These are phyloP conservation scores for Eupithecia vulgata DNA, from an alignment of 2,888 invertebrate species.

Conservation along the genomic window DNA sequence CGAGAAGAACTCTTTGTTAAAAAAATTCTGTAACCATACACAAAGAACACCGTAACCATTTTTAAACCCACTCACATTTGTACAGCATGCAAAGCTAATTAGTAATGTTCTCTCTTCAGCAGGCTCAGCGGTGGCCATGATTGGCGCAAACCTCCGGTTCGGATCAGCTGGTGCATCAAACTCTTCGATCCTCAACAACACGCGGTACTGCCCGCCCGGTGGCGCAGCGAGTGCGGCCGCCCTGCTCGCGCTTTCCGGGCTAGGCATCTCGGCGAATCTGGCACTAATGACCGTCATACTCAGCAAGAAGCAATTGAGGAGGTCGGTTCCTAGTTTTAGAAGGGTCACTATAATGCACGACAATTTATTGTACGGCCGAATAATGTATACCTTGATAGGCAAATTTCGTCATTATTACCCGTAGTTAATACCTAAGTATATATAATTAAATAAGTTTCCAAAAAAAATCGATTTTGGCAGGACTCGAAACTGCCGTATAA, in stretches of 20 bases:
- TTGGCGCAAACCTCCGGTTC: slow-evolving; percentile 90
- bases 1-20: too few relatives aligned
- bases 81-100: not conserved
- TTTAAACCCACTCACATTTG: too few relatives aligned
- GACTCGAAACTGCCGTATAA: too few relatives aligned
- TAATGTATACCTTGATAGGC: too few relatives aligned
- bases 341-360: too few relatives aligned
- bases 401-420: too few relatives aligned
- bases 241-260: slow-evolving; percentile 89
- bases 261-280: slow-evolving; percentile 92
- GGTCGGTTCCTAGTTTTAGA: slow-evolving; percentile 77
- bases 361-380: too few relatives aligned
- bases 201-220: slow-evolving; percentile 91
- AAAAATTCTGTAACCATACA: too few relatives aligned
- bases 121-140: slow-evolving; percentile 91
- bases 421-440: too few relatives aligned
- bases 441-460: too few relatives aligned
- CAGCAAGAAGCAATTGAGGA: slow-evolving; percentile 90
- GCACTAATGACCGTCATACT: slow-evolving; percentile 92
- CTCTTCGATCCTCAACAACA: slow-evolving; percentile 87
- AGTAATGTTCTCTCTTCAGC: slow-evolving; percentile 46
- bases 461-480: too few relatives aligned
- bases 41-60: too few relatives aligned
- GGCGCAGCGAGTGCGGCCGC: slow-evolving; percentile 91
- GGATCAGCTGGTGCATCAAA: slow-evolving; percentile 87